Conservation (phyloP, 2,888 invertebrate species). For the Lycia hirtaria region DNA sequence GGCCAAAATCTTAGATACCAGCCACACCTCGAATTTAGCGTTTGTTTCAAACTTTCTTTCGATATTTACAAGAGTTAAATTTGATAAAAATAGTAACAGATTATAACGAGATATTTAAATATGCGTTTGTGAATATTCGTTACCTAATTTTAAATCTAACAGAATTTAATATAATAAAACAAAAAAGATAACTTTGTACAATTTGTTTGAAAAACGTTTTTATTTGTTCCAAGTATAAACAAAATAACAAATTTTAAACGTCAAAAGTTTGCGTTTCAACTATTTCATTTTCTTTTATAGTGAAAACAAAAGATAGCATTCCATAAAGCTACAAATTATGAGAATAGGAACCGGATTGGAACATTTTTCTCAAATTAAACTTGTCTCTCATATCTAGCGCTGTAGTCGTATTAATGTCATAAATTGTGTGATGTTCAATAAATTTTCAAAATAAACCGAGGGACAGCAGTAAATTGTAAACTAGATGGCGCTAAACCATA, state of each 20-base stretch:
- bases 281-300: neutral
- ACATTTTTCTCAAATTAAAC: no score
- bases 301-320: neutral
- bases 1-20: neutral
- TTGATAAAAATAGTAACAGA: neutral
- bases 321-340: neutral
- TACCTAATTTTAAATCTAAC: slow-evolving; percentile 17
- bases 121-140: neutral
- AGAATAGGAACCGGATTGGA: neutral
- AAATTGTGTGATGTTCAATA: no score
- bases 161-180: no score
- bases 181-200: no score
- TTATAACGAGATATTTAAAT: neutral
- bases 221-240: slow-evolving; percentile 4
- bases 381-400: no score
- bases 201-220: no score
- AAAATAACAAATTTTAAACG: slow-evolving; percentile 4
- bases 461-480: no score
- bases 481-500: no score
- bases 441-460: no score
- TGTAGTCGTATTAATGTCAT: no score
- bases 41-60: slow-evolving; percentile 19
- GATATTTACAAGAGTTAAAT: neutral
- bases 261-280: neutral
- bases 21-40: slow-evolving; percentile 44